A percentile compares a stretch with the other conserved stretches of the same genome.
phyloP scores from a whole-genome alignment of 2,797 vertebrate genomes.

The Erpetoichthys calabaricus region DNA sequence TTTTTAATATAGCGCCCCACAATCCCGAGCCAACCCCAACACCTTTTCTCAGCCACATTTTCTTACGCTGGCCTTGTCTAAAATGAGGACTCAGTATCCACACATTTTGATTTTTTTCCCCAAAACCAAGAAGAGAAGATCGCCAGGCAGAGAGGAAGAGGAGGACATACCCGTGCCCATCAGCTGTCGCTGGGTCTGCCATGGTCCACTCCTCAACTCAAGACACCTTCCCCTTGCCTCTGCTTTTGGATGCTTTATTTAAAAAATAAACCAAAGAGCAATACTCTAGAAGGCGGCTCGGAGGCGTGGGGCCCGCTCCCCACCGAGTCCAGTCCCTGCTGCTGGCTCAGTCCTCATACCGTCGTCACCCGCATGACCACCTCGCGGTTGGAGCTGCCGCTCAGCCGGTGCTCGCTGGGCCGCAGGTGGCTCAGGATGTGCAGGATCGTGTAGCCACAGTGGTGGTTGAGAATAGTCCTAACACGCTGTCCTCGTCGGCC shows the following conservation, averaged over 20 bases:
- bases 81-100: too few relatives aligned
- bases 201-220: too few relatives aligned
- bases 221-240: too few relatives aligned
- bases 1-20: too few relatives aligned
- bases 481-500: conserved; percentile 62
- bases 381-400: conserved; percentile 65
- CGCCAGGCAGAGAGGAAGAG: too few relatives aligned
- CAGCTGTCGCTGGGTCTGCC: too few relatives aligned
- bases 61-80: too few relatives aligned
- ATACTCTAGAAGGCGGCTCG: conserved; percentile 13
- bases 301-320: conserved; percentile 15
- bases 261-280: conserved; percentile 13
- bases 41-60: too few relatives aligned
- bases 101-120: too few relatives aligned
- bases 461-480: conserved; percentile 88
- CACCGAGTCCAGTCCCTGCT: conserved; percentile 6
- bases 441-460: conserved; percentile 85
- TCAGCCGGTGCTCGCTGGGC: conserved; percentile 68
- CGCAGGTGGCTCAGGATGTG: conserved; percentile 83
- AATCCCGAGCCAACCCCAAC: too few relatives aligned
- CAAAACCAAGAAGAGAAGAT: too few relatives aligned
- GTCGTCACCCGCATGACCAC: conserved; percentile 91
- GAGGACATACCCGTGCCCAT: too few relatives aligned
- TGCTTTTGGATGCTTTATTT: background rate
- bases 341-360: conserved; percentile 46